phyloP scores from a whole-genome alignment of 2,888 invertebrate species.

The Hemicrepidius hirtus region DNA sequence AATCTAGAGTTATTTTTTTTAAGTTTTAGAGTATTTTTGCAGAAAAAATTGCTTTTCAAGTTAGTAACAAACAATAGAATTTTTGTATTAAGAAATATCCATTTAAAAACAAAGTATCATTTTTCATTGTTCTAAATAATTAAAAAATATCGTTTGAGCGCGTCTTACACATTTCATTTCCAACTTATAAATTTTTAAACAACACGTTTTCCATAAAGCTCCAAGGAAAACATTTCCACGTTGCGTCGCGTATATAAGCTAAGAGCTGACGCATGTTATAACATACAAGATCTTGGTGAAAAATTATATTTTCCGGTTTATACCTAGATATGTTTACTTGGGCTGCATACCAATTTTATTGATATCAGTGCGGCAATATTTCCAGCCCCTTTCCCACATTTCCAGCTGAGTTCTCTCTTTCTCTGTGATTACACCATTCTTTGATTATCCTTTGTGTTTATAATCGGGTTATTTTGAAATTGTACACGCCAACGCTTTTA shows the following conservation, averaged over 20 bases:
- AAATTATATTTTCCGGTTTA: conserved; percentile 25
- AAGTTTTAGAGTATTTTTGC: too few species aligned
- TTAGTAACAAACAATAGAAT: too few species aligned
- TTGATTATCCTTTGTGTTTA: conserved; percentile 48
- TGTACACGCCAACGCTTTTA: conserved; percentile 52
- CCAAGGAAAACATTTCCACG: neutral
- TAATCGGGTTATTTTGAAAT: conserved; percentile 53
- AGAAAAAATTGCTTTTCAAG: too few species aligned
- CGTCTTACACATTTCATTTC: too few species aligned
- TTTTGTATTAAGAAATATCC: too few species aligned
- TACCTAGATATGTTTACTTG: conserved; percentile 30
- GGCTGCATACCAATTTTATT: conserved; percentile 37
- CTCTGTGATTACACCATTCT: conserved; percentile 48
- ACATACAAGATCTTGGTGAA: neutral
- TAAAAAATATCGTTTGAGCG: too few species aligned
- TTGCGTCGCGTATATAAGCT: neutral
- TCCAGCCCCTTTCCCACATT: conserved; percentile 47
- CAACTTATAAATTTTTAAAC: too few species aligned
- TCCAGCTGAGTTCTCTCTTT: conserved; percentile 46
- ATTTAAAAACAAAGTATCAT: too few species aligned
- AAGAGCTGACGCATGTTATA: neutral
- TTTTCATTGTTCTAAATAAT: too few species aligned
- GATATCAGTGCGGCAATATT: conserved; percentile 40
- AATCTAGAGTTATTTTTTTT: too few species aligned
- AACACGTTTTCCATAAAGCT: too few species aligned